Conservation (phyloP, 2,113 vertebrate genomes). For the Ctenodactylus gundi region DNA sequence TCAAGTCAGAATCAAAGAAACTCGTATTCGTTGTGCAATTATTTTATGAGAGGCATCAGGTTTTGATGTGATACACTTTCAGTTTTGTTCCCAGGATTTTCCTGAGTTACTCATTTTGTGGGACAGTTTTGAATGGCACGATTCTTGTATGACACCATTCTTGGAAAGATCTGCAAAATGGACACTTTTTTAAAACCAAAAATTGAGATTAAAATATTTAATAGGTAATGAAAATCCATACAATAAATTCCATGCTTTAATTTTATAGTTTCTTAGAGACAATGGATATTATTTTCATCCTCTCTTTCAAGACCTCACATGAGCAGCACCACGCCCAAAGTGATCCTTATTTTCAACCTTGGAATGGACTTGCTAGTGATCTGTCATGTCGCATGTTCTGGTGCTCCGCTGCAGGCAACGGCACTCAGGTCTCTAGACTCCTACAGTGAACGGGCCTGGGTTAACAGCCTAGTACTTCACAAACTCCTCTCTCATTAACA, state of each 20-base stretch:
- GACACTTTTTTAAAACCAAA: background rate
- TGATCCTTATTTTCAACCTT: background rate
- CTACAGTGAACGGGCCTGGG: background rate
- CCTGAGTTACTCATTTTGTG: background rate
- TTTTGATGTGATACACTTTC: background rate
- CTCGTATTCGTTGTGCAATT: background rate
- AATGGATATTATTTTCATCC: background rate
- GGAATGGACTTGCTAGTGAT: background rate
- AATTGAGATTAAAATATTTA: background rate
- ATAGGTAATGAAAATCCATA: background rate
- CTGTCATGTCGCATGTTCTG: background rate
- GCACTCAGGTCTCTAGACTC: background rate
- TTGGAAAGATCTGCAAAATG: background rate
- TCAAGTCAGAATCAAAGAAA: background rate
- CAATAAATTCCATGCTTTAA: background rate
- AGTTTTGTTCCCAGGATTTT: background rate
- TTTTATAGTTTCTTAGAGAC: conserved; percentile 3
- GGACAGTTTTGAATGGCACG: background rate
- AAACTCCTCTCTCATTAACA: background rate
- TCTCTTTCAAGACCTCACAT: background rate
- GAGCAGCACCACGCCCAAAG: background rate
- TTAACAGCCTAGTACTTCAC: background rate
- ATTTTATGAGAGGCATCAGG: background rate
- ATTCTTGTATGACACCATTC: background rate
- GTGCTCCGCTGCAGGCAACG: background rate